phyloP scores from a whole-genome alignment of 2,113 vertebrate species.

The Pterocles orientalis region DNA sequence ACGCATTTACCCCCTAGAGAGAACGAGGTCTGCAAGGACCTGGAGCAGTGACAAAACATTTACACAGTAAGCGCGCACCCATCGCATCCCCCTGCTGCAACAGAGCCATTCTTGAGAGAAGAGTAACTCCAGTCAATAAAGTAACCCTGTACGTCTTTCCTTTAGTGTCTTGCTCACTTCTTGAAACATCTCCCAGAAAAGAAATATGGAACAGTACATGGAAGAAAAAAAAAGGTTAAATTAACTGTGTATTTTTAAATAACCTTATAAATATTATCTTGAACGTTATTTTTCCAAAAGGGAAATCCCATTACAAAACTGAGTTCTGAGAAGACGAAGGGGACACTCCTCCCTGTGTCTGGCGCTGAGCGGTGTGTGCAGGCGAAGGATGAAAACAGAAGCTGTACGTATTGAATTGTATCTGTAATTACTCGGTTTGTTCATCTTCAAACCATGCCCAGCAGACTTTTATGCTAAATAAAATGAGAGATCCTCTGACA shows the following conservation, averaged over 20 bases:
- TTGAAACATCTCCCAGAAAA: not conserved
- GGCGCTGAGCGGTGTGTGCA: not conserved
- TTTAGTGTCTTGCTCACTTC: not conserved
- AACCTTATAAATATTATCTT: not conserved
- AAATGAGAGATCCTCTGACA: not conserved
- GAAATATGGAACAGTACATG: not conserved
- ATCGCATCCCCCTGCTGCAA: not conserved
- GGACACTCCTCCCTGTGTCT: not conserved
- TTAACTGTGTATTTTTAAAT: not conserved
- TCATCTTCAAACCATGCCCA: not conserved
- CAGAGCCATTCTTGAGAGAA: accelerated
- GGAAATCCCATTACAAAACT: not conserved
- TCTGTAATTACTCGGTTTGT: not conserved
- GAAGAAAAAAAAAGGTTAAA: not conserved
- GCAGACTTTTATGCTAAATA: not conserved
- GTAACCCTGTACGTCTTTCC: not conserved
- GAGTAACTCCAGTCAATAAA: accelerated
- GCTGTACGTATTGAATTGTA: accelerated
- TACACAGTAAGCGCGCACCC: accelerated
- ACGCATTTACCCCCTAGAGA: not conserved
- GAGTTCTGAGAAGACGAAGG: not conserved
- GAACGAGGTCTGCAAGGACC: not conserved
- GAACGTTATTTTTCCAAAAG: not conserved
- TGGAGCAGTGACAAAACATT: accelerated
- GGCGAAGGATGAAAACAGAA: not conserved